Conservation (phyloP, 2,888 invertebrate species). For the Neria commutata region DNA sequence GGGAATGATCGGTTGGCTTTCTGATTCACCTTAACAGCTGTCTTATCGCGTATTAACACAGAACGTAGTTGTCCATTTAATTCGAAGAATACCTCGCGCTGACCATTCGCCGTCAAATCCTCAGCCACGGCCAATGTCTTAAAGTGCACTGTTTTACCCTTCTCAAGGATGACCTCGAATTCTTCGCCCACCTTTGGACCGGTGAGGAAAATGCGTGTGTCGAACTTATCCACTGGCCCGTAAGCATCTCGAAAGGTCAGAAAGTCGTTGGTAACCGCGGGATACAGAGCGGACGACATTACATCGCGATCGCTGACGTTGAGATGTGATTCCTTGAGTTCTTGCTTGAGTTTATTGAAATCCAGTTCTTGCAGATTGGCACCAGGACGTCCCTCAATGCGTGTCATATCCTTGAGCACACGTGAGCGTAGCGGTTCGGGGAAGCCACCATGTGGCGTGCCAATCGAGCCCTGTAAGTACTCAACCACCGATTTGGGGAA, state of each 20-base stretch:
- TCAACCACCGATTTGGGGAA: constrained; percentile 98
- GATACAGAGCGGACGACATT: constrained; percentile 96
- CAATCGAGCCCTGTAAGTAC: constrained; percentile 93
- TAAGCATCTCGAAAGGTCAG: constrained; percentile 81
- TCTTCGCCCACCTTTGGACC: constrained; percentile 89
- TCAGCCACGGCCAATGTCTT: constrained; percentile 94
- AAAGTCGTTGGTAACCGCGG: constrained; percentile 90
- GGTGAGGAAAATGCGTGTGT: constrained; percentile 92
- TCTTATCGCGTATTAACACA: constrained; percentile 90
- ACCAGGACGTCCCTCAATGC: constrained; percentile 91
- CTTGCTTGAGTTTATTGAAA: constrained; percentile 77
- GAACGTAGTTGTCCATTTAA: constrained; percentile 96
- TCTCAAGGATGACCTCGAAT: constrained; percentile 90
- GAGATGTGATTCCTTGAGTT: constrained; percentile 76
- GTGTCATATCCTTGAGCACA: constrained; percentile 76
- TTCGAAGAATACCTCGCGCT: constrained; percentile 98
- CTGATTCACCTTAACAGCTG: constrained; percentile 67
- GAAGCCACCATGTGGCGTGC: constrained; percentile 95
- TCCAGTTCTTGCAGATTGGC: constrained; percentile 81
- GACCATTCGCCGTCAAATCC: constrained; percentile 86
- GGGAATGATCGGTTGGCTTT: neutral
- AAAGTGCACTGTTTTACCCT: constrained; percentile 93
- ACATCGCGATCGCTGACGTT: constrained; percentile 81
- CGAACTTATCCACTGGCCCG: constrained; percentile 95
- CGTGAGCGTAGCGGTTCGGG: constrained; percentile 94